Base-by-base conservation (phyloP, 1,140 invertebrate genomes). In the Drosophila varians region DNA sequence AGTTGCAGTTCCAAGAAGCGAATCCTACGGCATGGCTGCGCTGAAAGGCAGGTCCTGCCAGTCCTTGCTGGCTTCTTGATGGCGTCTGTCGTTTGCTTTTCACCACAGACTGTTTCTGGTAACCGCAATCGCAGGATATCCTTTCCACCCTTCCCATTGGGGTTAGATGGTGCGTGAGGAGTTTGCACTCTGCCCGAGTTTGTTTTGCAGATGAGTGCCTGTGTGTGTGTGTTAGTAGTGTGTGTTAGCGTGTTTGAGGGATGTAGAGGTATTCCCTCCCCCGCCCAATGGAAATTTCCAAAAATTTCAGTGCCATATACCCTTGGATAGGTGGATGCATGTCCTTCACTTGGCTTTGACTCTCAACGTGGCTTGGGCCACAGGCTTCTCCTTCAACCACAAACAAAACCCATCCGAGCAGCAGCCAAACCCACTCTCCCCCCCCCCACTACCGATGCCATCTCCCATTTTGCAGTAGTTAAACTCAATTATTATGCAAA, bases 401-500 rank as follows among this genome's bases (percentile, higher is more conserved):
- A 83, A 83, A 84, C 79, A 83, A 79, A 78, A 83, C 60, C 45
- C 80, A 83, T 42, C 79, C 79, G 79, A 86, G 79, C 79, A 86
- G 79, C 79, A 83, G 61, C 79, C 86, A 84, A 83, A 84, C 71
- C 77, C 79, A 56, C 49, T 38, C 40, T 28, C 49, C 48, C 47
- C 49, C 16, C 40, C 34, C 49, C 48, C 47, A 28, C 31, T 7
- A 31, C 21, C 25, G 28, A 26, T 51, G 34, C 47, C 54, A 48
- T 49, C 65, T 61, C 56, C 46, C 69, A 61, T 78, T 65, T 74
- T 76, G 80, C 76, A 70, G 82, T 87, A 80, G 80, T 87, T 86
- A 80, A 86, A 86, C 80, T 86, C 80, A 86, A 86, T 86, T 86
- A 86, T 86, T 86, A 86, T 86, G 80, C 80, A 86, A 80, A 86